Conservation (phyloP, 2,113 vertebrate genomes). For the Balaeniceps rex region DNA sequence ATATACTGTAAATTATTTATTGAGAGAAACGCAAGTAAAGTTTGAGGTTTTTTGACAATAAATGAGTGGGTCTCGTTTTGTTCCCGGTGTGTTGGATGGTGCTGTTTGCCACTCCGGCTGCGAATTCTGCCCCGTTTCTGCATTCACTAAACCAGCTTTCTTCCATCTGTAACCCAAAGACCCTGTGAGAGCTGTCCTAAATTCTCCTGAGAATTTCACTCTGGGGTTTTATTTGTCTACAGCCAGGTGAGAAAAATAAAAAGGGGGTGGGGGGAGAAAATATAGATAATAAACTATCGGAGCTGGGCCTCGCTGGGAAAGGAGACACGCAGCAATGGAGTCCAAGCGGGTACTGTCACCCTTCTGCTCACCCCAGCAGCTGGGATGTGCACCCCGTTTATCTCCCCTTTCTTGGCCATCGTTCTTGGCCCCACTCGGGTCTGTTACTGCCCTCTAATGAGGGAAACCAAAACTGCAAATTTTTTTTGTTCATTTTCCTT, state of each 20-base stretch:
- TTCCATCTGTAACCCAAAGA: background rate
- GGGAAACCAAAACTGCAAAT: background rate
- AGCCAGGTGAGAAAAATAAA: background rate
- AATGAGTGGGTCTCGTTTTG: background rate
- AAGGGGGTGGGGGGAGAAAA: background rate
- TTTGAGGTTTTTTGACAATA: slow-evolving; percentile 46
- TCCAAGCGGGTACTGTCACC: fast-evolving
- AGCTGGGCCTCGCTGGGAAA: background rate
- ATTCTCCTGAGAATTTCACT: background rate
- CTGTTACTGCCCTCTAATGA: slow-evolving; percentile 37
- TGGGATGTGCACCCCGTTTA: fast-evolving
- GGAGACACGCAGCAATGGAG: background rate
- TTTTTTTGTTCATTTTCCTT: fast-evolving
- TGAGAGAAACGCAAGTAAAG: slow-evolving; percentile 87
- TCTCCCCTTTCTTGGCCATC: background rate
- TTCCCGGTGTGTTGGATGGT: background rate
- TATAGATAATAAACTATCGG: background rate
- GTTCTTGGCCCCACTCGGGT: background rate
- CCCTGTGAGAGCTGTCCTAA: background rate
- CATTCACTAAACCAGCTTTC: background rate
- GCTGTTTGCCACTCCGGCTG: fast-evolving
- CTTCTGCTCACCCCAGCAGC: background rate
- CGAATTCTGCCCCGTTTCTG: background rate
- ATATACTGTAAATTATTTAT: slow-evolving; percentile 99
- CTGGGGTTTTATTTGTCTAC: background rate